A percentile compares a stretch with the other conserved stretches of the same genome.
These are phyloP conservation scores for Scaptomyza montana DNA, from an alignment of 1,140 invertebrate species.

Conservation along the genomic window DNA sequence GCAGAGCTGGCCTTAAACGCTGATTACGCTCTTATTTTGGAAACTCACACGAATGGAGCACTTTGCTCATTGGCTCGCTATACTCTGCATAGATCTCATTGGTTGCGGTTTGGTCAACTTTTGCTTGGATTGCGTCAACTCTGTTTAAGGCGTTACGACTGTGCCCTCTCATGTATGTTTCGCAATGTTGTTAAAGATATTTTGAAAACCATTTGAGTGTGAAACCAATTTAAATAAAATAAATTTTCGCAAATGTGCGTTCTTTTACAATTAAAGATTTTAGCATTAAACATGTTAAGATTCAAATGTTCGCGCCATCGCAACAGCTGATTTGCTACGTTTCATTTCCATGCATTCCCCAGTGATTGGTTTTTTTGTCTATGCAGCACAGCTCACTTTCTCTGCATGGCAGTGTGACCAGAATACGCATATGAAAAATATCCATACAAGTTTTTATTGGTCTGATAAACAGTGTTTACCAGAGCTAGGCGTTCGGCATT, in stretches of 20 bases:
- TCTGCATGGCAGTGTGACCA: constrained; percentile 24
- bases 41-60: constrained; percentile 67
- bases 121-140: constrained; percentile 72
- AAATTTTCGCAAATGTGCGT: neutral
- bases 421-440: neutral
- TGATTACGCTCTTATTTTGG: constrained; percentile 63
- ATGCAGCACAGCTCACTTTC: constrained; percentile 6
- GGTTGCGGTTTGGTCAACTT: constrained; percentile 74
- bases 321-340: constrained; percentile 26
- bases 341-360: constrained; percentile 7
- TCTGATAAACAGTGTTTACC: constrained; percentile 45
- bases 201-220: constrained; percentile 59
- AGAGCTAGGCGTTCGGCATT: constrained; percentile 35
- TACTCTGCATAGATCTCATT: constrained; percentile 72
- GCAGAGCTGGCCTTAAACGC: constrained; percentile 65
- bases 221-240: neutral
- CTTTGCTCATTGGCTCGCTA: constrained; percentile 73
- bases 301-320: neutral
- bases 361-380: too few species aligned
- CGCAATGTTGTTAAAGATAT: constrained; percentile 73
- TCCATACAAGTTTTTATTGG: constrained; percentile 6
- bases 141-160: constrained; percentile 68
- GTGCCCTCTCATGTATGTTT: constrained; percentile 69
- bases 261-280: neutral
- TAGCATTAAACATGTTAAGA: neutral